Evolutionary conservation across 1,140 invertebrate genomes (phyloP).

Genomic region (Hyles vespertilio): DNA sequence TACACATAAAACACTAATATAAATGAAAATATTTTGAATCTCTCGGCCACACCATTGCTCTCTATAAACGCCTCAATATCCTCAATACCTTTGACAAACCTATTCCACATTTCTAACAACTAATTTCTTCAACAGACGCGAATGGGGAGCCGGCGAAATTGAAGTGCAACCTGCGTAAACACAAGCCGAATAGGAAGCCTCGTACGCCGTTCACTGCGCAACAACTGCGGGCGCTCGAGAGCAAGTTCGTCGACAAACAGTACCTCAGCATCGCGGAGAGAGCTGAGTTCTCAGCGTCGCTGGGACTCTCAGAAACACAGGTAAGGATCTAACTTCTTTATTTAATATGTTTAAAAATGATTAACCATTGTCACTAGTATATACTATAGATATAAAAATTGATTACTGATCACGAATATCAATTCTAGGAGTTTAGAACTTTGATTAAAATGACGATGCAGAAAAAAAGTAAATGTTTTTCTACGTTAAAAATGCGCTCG

Average conservation of each 20-base stretch:
- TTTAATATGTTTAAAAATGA: no score
- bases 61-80: background rate
- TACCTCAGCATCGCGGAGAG: constrained; percentile 97
- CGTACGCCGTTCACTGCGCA: constrained; percentile 98
- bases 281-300: constrained; percentile 95
- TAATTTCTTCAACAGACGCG: constrained; percentile 73
- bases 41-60: background rate
- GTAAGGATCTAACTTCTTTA: constrained; percentile 59
- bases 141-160: constrained; percentile 87
- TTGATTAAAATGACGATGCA: no score
- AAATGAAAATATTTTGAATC: background rate
- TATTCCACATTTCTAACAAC: background rate
- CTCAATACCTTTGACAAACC: background rate
- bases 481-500: no score
- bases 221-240: constrained; percentile 94
- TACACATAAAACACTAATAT: no score
- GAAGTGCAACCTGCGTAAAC: constrained; percentile 94
- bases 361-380: no score
- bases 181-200: constrained; percentile 97
- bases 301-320: constrained; percentile 97
- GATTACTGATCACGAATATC: no score
- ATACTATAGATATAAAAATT: no score
- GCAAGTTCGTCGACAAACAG: constrained; percentile 97
- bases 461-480: no score
- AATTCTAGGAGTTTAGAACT: no score